Base-by-base conservation (phyloP, 2,888 invertebrate genomes). In the Invenusta paracnida region DNA sequence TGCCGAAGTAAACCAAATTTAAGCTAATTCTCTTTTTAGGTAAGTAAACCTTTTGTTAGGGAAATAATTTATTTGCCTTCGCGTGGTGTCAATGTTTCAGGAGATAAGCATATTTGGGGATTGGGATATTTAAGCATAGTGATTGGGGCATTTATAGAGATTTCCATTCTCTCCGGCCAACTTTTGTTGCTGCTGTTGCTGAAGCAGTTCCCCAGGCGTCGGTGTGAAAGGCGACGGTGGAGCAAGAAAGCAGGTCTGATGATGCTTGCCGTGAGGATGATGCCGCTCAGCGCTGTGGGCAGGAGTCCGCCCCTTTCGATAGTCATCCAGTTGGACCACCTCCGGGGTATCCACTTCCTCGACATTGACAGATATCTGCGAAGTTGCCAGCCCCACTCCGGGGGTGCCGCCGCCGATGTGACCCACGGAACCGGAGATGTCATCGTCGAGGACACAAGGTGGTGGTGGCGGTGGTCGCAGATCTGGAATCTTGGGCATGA, bases 401-500 rank as follows among this genome's bases (percentile, higher is more conserved):
- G 11, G 11, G 23, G 73, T 5, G 73, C 73, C 27, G 17, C 73
- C 48, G 48, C 48, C 48, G 17, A 48, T 48, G 11, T 11, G 5
- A 11, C 5, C 48, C 11, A 11, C 17, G 48, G 48, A 48, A 48
- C 17, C 48, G 48, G 5, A 5, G 48, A n/a, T n/a, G n/a, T n/a
- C n/a, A n/a, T n/a, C n/a, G n/a, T n/a, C n/a, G n/a, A n/a, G n/a
- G n/a, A n/a, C n/a, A n/a, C n/a, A n/a, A n/a, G n/a, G 73, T 2
- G 23, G 17, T 73, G 73, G 5, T 73, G 5, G 2, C 11, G 73
- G 17, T 2, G 73, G 23, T 5, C 73, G 73, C 5, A 73, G 73
- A 23, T 73, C 73, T 25, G 73, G 73, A 2, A 73, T 73, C 73
- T 73, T 73, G 2, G 84, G 84, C 67, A 84, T 25, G 1, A 84